These are phyloP conservation scores for Aplysia californica DNA, from an alignment of 1,140 invertebrate genomes.

Conservation along the genomic window DNA sequence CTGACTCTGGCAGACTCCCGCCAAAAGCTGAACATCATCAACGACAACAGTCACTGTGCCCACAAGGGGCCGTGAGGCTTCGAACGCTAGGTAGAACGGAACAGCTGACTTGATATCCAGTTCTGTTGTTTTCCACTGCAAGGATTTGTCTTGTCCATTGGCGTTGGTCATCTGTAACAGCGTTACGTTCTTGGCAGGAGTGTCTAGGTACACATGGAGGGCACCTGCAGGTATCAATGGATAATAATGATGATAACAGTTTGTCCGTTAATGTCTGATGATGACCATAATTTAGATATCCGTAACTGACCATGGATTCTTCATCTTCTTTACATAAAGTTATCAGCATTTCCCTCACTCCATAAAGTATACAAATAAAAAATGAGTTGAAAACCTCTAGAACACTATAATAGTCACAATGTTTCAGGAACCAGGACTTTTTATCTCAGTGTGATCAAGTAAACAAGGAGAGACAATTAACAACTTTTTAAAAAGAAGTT, in stretches of 20 bases:
- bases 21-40: constrained; percentile 24
- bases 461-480: no score
- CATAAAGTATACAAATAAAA: no score
- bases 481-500: no score
- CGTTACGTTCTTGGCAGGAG: background rate
- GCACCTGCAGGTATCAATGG: background rate
- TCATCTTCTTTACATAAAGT: no score
- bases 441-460: no score
- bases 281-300: no score
- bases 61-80: background rate
- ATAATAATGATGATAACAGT: background rate
- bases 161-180: constrained; percentile 7
- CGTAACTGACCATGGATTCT: no score
- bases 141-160: constrained; percentile 10
- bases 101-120: background rate
- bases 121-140: constrained; percentile 2
- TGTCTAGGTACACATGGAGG: background rate
- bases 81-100: background rate
- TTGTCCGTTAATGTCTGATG: no score
- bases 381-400: no score
- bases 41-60: background rate
- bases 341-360: no score
- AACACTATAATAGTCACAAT: no score
- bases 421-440: no score
- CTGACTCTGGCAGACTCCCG: constrained; percentile 11